These are phyloP conservation scores for Echeneis naucrates DNA, from an alignment of 2,797 vertebrate genomes.

Conservation along the genomic window DNA sequence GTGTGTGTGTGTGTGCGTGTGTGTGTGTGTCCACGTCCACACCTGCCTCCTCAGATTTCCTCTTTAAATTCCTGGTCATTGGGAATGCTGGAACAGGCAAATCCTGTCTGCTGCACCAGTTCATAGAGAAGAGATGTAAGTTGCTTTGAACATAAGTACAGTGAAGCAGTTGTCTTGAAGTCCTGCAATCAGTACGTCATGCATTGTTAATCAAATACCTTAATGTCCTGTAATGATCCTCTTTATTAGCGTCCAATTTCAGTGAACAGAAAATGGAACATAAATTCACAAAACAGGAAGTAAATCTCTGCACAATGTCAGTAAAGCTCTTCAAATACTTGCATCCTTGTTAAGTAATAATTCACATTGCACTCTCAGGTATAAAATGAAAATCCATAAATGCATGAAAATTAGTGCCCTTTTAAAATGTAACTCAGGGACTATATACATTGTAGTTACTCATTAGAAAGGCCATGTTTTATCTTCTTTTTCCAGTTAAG, in stretches of 20 bases:
- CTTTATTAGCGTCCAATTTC: too few species aligned
- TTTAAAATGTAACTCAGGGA: neutral
- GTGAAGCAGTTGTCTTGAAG: neutral
- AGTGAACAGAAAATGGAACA: too few species aligned
- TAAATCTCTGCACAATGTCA: neutral
- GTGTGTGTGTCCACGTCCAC: conserved; percentile 40
- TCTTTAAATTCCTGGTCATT: conserved; percentile 96
- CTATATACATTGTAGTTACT: neutral
- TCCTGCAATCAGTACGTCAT: neutral
- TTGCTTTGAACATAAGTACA: neutral
- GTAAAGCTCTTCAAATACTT: neutral
- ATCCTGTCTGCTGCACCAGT: conserved; percentile 95
- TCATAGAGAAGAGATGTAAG: conserved; percentile 96
- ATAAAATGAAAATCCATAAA: neutral
- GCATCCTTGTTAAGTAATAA: neutral
- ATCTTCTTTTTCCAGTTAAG: conserved; percentile 85
- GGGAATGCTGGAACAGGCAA: conserved; percentile 96
- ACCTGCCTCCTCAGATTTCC: conserved; percentile 92
- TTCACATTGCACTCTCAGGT: neutral
- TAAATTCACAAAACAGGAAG: too few species aligned
- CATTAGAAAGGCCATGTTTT: conserved; percentile 1
- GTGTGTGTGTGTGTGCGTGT: conserved; percentile 17
- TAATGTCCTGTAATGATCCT: neutral
- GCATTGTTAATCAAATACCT: neutral
- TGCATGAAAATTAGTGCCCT: neutral